Evolutionary conservation across 2,797 vertebrate genomes (phyloP), one percentile per base, ranked within the genome.

Genomic region (Miichthys miiuy): DNA sequence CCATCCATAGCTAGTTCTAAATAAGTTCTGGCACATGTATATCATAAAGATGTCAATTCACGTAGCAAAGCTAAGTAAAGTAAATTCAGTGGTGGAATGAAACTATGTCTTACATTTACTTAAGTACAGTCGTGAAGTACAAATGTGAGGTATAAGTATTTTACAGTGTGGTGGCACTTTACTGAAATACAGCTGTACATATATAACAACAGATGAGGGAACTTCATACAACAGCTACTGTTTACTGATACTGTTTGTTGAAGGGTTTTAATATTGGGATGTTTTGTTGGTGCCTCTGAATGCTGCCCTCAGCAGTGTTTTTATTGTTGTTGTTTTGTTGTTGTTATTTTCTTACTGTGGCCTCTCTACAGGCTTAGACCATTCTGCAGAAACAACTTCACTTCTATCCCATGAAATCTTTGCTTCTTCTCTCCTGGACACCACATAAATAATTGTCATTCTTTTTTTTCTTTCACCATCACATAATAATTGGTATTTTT

Each of bases 171-270:
- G 20, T 51, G 21, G 5, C 13, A 9, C 21, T 21, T 34, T 7
- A 12, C n/a, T 12, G 6, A 7, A 42, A 61, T 61, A 21, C 27
- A 57, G 30, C 27, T 34, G 30, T 38, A 11, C 10, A 14, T 44
- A 44, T 13, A 44, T 41, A 56, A 46, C 20, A 55, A 47, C 25
- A 51, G 44, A 1, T 5, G 30, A 60, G 41, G n/a, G 7, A 48
- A 55, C 17, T 27, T 62, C 9, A 23, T 25, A n/a, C 16, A 18
- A 3, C 42, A 34, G 4, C 20, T 52, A 2, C 8, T 60, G 23
- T 79, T 72, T 79, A 48, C 17, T 30, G n/a, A 60, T 27, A n/a
- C 20, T 60, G 41, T 67, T 61, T 17, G 47, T 42, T n/a, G 23
- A 42, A n/a, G 38, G 60, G 44, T 27, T 58, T 74, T 68, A 66